phyloP scores from a whole-genome alignment of 2,888 invertebrate species.

The Morpho achilles region DNA sequence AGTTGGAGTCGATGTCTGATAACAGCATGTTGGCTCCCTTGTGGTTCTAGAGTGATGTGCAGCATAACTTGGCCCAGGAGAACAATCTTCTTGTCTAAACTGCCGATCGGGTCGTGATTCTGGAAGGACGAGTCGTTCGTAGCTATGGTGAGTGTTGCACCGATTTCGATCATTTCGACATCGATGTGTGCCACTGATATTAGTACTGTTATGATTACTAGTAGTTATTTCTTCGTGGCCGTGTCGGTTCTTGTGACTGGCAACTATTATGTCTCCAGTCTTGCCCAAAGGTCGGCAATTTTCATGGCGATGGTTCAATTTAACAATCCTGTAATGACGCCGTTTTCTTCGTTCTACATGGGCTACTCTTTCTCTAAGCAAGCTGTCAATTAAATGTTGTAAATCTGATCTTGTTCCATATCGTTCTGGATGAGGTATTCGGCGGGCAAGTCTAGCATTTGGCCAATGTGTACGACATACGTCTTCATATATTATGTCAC shows the following conservation, averaged over 20 bases:
- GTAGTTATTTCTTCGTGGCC: constrained; percentile 41
- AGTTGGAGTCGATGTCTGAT: constrained; percentile 44
- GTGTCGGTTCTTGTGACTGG: constrained; percentile 61
- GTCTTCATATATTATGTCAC: constrained; percentile 73
- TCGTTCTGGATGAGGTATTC: constrained; percentile 52
- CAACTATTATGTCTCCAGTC: constrained; percentile 71
- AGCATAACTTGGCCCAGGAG: constrained; percentile 59
- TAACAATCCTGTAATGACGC: constrained; percentile 70
- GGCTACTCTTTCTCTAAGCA: constrained; percentile 64
- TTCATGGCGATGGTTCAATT: constrained; percentile 66
- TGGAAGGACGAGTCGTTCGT: constrained; percentile 42
- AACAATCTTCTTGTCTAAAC: constrained; percentile 43
- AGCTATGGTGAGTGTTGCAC: constrained; percentile 46
- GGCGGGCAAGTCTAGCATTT: constrained; percentile 57
- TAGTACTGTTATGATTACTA: constrained; percentile 48
- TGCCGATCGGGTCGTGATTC: constrained; percentile 39
- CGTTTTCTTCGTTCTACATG: constrained; percentile 65
- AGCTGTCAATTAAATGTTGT: constrained; percentile 63
- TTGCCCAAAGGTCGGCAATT: constrained; percentile 62
- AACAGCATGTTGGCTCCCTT: constrained; percentile 57
- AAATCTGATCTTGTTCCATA: constrained; percentile 57
- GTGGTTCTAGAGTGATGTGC: constrained; percentile 36
- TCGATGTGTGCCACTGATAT: constrained; percentile 40
- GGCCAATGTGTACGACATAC: constrained; percentile 75
- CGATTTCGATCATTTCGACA: constrained; percentile 39